Base-by-base conservation (phyloP, 1,140 invertebrate genomes). In the Drosophila malerkotliana region DNA sequence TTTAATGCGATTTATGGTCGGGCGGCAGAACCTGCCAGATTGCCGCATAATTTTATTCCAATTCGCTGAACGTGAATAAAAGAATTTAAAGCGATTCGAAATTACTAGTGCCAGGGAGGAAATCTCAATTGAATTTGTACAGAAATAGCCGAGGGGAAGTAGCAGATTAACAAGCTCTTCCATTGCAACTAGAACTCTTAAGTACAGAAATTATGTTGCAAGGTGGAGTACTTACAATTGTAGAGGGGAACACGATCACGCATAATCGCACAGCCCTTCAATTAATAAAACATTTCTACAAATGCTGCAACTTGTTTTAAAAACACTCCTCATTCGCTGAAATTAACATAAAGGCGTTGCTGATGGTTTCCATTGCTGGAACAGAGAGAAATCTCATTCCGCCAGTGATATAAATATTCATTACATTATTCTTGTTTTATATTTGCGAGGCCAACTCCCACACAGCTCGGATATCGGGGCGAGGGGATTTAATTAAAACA, bases 401-500 rank as follows among this genome's bases (percentile, higher is more conserved):
- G 30, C 9, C 51, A 63, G 10, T 30, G 44, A 66, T 18, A 74
- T 74, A 74, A 74, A 74, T 74, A 74, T 75, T 75, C 72, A 75
- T 74, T 58, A 75, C 15, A 66, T 57, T 60, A 72, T 64, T 53
- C 57, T 66, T n/a, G 34, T 37, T 37, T 37, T 37, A 12, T 37
- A 37, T 12, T n/a, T 37, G 4, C 44, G 57, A 53, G 47, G 53
- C 32, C 39, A 75, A 75, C 72, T 64, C 72, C 72, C 54, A 75
- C 72, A 53, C 53, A 32, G 34, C 0, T 3, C 10, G 10, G 34
- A 15, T 48, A 49, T 54, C 49, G 49, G 14, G 37, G 39, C 44
- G 34, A 30, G 21, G 4, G 39, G 14, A 67, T 88, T 87, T 88
- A 90, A 90, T 90, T 90, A 90, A 90, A 90, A 83, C 74, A 79